Evolutionary conservation across 2,797 vertebrate genomes (phyloP).

Genomic region (Chaetodon trifasciatus): DNA sequence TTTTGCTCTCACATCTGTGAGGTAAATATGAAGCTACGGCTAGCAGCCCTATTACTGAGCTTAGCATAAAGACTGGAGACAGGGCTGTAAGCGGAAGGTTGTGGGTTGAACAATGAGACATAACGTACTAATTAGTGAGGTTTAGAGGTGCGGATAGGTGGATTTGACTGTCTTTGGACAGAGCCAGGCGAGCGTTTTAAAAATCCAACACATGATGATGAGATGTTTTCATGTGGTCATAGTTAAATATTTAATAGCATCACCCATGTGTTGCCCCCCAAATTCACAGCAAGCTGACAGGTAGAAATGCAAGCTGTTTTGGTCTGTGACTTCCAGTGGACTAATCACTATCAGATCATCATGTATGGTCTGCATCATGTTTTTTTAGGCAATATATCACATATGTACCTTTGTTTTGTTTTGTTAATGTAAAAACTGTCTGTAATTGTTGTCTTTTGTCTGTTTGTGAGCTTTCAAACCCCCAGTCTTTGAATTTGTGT

Average conservation of each 20-base stretch:
- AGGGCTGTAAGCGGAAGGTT: not conserved
- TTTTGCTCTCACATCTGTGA: not conserved
- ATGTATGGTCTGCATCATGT: no score
- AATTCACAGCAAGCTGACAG: not conserved
- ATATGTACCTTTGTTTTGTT: not conserved
- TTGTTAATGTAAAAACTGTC: constrained; percentile 6
- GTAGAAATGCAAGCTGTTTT: not conserved
- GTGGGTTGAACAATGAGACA: not conserved
- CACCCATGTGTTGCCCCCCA: not conserved
- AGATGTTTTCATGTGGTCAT: no score
- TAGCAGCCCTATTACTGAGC: not conserved
- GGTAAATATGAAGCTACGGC: not conserved
- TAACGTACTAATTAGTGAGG: not conserved
- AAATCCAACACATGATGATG: not conserved
- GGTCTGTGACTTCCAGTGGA: not conserved
- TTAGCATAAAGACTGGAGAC: not conserved
- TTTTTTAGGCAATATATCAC: not conserved
- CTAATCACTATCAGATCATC: not conserved
- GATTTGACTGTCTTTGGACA: not conserved
- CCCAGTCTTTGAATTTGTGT: not conserved
- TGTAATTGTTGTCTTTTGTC: constrained; percentile 10
- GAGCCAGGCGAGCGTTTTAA: not conserved
- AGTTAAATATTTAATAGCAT: no score
- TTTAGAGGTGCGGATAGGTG: not conserved
- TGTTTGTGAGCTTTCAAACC: constrained; percentile 3